phyloP scores from a whole-genome alignment of 2,113 vertebrate species.

The Aldabrachelys gigantea region DNA sequence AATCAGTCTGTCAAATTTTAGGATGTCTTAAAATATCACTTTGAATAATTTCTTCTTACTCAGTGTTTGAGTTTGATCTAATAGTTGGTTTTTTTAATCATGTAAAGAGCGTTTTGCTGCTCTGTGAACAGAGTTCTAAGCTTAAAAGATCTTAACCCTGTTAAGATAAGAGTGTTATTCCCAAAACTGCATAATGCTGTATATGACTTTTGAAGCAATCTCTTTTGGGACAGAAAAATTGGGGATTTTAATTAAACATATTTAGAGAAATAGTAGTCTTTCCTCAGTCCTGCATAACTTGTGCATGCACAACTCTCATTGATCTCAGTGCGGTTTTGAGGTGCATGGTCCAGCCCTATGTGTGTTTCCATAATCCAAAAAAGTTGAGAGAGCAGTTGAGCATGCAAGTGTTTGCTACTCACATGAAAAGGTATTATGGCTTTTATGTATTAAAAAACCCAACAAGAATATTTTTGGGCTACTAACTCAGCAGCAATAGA shows the following conservation, averaged over 20 bases:
- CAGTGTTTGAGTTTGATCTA: not conserved
- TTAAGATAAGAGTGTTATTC: constrained; percentile 64
- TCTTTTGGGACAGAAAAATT: constrained; percentile 18
- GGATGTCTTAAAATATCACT: not conserved
- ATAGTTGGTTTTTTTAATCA: not conserved
- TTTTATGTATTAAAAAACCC: constrained; percentile 1
- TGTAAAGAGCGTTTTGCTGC: constrained; percentile 30
- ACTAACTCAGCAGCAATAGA: not conserved
- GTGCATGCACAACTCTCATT: not conserved
- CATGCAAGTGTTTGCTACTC: constrained; percentile 39
- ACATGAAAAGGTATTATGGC: constrained; percentile 20
- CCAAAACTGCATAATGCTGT: constrained; percentile 35
- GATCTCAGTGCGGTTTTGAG: not conserved
- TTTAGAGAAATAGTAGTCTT: not conserved
- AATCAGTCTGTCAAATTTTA: not conserved
- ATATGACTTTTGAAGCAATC: constrained; percentile 59
- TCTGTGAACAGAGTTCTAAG: constrained; percentile 24
- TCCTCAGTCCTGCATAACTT: not conserved
- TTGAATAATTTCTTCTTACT: not conserved
- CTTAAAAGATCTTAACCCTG: constrained; percentile 49
- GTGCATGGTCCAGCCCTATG: not conserved
- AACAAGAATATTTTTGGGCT: constrained; percentile 31
- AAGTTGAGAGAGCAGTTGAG: constrained; percentile 45
- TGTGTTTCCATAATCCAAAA: constrained; percentile 2
- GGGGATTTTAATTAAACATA: not conserved